Evolutionary conservation across 2,113 vertebrate genomes (phyloP).

Genomic region (Phaethornis superciliosus): DNA sequence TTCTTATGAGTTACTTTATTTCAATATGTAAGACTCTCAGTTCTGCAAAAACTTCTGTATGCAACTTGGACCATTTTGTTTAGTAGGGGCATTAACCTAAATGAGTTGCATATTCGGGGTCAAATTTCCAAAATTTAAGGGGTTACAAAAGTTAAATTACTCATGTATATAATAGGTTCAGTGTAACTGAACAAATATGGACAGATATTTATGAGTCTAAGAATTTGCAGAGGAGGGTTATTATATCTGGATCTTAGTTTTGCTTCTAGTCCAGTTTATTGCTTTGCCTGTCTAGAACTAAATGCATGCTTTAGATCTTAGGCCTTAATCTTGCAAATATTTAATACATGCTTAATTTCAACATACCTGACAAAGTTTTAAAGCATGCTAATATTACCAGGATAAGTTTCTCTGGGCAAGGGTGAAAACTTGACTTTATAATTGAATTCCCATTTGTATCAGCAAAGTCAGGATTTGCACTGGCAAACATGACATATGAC

Average conservation of each 20-base stretch:
- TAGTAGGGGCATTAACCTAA: not conserved
- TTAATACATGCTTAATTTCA: not conserved
- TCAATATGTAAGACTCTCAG: not conserved
- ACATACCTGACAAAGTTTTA: not conserved
- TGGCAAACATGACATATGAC: not conserved
- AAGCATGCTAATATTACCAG: not conserved
- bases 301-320: not conserved
- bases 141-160: not conserved
- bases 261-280: not conserved
- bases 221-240: not conserved
- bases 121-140: not conserved
- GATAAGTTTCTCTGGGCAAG: not conserved
- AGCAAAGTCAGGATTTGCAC: not conserved
- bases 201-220: not conserved
- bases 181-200: not conserved
- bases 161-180: not conserved
- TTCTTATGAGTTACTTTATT: not conserved
- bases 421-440: not conserved
- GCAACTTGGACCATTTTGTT: not conserved
- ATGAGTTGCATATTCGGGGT: not conserved
- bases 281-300: not conserved
- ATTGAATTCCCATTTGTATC: not conserved
- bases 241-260: slow-evolving; percentile 5
- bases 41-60: not conserved
- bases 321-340: not conserved